These are phyloP conservation scores for Nixonia krombeini DNA, from an alignment of 1,140 invertebrate species.

Conservation along the genomic window DNA sequence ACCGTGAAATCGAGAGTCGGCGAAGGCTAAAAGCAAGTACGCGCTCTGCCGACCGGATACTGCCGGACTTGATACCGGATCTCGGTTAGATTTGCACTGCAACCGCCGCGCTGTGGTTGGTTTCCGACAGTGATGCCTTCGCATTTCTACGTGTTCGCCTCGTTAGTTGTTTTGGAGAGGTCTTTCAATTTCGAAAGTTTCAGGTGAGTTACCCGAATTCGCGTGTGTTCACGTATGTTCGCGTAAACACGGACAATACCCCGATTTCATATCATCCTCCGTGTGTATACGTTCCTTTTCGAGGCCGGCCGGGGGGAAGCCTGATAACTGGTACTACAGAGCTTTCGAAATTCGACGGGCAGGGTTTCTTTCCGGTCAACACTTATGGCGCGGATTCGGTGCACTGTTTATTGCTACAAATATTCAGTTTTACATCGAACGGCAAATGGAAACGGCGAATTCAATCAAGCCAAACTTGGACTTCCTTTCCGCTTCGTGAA, in stretches of 20 bases:
- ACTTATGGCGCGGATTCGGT: too few relatives aligned
- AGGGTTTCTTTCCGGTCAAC: too few relatives aligned
- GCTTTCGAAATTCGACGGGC: too few relatives aligned
- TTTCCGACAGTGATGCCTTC: background rate
- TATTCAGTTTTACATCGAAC: too few relatives aligned
- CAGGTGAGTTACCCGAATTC: background rate
- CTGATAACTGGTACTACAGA: too few relatives aligned
- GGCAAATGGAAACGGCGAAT: too few relatives aligned
- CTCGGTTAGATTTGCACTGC: background rate
- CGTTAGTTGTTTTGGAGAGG: background rate
- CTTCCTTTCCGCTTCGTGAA: too few relatives aligned
- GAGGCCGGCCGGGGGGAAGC: too few relatives aligned
- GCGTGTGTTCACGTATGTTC: background rate
- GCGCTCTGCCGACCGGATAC: constrained; percentile 4
- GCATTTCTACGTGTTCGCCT: constrained; percentile 8
- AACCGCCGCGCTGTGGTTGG: constrained; percentile 7
- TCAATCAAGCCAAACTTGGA: too few relatives aligned
- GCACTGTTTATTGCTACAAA: too few relatives aligned
- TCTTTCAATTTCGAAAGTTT: constrained; percentile 13
- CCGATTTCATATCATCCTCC: too few relatives aligned
- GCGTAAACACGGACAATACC: background rate
- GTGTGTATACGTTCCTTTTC: too few relatives aligned
- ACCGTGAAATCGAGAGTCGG: constrained; percentile 25
- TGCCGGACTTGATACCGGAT: constrained; percentile 11
- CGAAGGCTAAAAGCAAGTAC: constrained; percentile 5